Evolutionary conservation across 1,140 invertebrate genomes (phyloP), one percentile per base, ranked within the genome.

Genomic region (Nasonia longicornis): DNA sequence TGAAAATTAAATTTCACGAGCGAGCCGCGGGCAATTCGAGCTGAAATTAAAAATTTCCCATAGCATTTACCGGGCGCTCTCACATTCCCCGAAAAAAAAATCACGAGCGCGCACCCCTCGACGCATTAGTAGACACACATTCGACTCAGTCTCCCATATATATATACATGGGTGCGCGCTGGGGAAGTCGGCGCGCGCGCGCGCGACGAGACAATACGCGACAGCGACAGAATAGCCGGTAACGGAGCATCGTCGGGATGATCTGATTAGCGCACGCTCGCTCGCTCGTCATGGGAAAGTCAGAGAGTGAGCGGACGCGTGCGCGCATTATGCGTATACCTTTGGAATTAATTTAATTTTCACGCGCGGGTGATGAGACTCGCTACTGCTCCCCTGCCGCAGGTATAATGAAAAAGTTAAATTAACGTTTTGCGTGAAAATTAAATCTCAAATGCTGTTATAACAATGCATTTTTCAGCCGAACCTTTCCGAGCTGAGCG

Each of bases 231-330:
- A 73, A 38, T 64, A 29, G 42, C 52, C 75, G 58, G 67, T 63
- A 63, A 81, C 63, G 45, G 80, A 77, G 31, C 64, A 77, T 67
- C 75, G 69, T 12, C 11, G 79, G 79, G 82, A 74, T 83, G 82
- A 83, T 83, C 82, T 83, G 82, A 83, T 83, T 83, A 83, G 48
- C 16, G 48, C 48, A 10, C 82, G 73, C 38, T 35, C 2, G 52
- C 22, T 12, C 45, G 35, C 26, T 26, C 82, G 66, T 77, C 82
- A 83, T 83, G 82, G 82, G 82, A 83, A 83, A 83, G 82, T 83
- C 77, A 72, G 31, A 10, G 35, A 64, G 26, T 26, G 26, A 26
- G 26, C 45, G 2, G 35, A 14, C 63, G 73, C 14, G 63, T 26
- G n/a, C 63, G 20, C 63, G n/a, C 22, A n/a, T 66, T 66, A n/a